A percentile compares a stretch with the other conserved stretches of the same genome.
Evolutionary conservation across 2,888 invertebrate species (phyloP).

Genomic region (Drosophila ezoana): DNA sequence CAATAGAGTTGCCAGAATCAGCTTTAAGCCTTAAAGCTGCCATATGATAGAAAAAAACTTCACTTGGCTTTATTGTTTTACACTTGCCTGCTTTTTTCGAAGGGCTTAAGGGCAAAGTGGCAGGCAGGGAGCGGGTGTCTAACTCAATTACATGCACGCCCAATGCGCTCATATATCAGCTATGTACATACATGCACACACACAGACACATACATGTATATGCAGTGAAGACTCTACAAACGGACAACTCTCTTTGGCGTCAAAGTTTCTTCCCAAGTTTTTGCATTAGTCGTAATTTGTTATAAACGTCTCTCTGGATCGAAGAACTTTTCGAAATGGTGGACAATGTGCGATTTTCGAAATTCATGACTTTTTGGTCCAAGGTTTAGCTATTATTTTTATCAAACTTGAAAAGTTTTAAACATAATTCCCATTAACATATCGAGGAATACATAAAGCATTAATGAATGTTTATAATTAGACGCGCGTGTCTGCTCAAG

Average conservation of each 20-base stretch:
- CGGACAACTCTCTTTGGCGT: neutral
- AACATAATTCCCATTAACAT: too few species aligned
- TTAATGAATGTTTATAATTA: too few species aligned
- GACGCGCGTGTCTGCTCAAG: too few species aligned
- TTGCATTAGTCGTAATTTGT: too few species aligned
- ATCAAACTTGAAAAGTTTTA: too few species aligned
- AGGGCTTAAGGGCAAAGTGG: constrained; percentile 12
- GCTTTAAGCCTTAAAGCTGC: constrained; percentile 74
- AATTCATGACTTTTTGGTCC: too few species aligned
- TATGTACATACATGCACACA: constrained; percentile 1
- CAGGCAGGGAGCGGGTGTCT: constrained; percentile 10
- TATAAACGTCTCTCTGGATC: too few species aligned
- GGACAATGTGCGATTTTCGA: too few species aligned
- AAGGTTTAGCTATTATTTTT: too few species aligned
- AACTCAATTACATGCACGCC: constrained; percentile 51
- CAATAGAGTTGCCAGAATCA: constrained; percentile 38
- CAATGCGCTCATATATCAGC: constrained; percentile 40
- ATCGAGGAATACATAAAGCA: too few species aligned
- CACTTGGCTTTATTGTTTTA: constrained; percentile 49
- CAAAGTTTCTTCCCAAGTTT: too few species aligned
- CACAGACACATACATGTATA: neutral
- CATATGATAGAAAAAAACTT: constrained; percentile 46
- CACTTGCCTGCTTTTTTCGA: constrained; percentile 31
- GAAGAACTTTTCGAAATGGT: too few species aligned
- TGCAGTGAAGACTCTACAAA: neutral